A percentile compares a stretch with the other conserved stretches of the same genome.
Conservation (phyloP, 2,888 invertebrate species). For the Leptinotarsa juncta region DNA sequence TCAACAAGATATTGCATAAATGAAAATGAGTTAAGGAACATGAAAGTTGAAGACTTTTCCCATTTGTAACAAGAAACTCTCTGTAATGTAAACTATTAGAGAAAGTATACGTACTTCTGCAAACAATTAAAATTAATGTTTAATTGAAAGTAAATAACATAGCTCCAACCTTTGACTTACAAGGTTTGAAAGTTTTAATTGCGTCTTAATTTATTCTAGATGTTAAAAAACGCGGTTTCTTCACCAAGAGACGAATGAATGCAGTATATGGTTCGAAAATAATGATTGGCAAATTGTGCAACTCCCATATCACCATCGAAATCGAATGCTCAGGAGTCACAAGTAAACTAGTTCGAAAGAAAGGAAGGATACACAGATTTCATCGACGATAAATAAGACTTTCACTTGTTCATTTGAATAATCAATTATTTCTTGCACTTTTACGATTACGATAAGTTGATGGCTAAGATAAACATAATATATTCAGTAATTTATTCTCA, state of each 20-base stretch:
- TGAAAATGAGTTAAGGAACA: background rate
- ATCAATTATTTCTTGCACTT: conserved; percentile 12
- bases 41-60: background rate
- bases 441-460: conserved; percentile 15
- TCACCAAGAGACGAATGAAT: conserved; percentile 7
- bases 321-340: conserved; percentile 3
- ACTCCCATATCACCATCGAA: background rate
- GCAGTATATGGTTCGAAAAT: background rate
- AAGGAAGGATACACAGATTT: conserved; percentile 8
- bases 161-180: conserved; percentile 11
- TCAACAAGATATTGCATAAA: too few relatives aligned
- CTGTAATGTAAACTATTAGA: background rate
- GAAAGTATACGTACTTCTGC: background rate
- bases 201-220: background rate
- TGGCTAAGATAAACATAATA: conserved; percentile 13
- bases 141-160: conserved; percentile 7
- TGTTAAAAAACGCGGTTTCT: conserved; percentile 4
- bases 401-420: conserved; percentile 21
- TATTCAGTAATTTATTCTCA: conserved; percentile 17
- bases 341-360: conserved; percentile 9
- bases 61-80: background rate
- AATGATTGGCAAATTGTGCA: conserved; percentile 10
- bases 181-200: conserved; percentile 18
- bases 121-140: conserved; percentile 4
- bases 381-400: conserved; percentile 21